Evolutionary conservation across 2,113 vertebrate species (phyloP).

Genomic region (Tyrannus savana): DNA sequence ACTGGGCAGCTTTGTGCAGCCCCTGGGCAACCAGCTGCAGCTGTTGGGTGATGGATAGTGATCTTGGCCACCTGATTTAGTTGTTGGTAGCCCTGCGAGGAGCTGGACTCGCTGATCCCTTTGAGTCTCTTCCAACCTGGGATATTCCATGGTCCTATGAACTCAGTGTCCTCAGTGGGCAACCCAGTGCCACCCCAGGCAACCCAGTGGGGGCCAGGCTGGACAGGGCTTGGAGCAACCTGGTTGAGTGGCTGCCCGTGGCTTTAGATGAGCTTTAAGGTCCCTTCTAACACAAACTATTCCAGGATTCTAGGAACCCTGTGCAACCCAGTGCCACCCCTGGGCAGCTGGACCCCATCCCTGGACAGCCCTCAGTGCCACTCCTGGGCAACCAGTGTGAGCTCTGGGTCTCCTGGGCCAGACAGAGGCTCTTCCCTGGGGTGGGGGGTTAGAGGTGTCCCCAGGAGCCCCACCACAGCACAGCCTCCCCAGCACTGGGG

Average conservation of each 20-base stretch:
- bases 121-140: neutral
- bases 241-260: neutral
- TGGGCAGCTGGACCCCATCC: neutral
- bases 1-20: neutral
- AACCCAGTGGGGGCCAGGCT: neutral
- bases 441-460: neutral
- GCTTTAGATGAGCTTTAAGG: neutral
- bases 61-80: neutral
- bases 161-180: neutral
- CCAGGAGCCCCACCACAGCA: neutral
- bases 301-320: neutral
- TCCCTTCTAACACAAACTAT: neutral
- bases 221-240: neutral
- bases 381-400: neutral
- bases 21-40: neutral
- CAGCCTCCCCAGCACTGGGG: neutral
- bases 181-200: neutral
- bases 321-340: neutral
- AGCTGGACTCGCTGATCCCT: neutral
- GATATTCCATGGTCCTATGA: neutral
- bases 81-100: neutral
- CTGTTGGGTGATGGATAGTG: accelerated
- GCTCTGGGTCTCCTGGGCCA: neutral
- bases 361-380: neutral
- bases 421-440: neutral